Evolutionary conservation across 2,888 invertebrate species (phyloP).

Genomic region (Boloria selene): DNA sequence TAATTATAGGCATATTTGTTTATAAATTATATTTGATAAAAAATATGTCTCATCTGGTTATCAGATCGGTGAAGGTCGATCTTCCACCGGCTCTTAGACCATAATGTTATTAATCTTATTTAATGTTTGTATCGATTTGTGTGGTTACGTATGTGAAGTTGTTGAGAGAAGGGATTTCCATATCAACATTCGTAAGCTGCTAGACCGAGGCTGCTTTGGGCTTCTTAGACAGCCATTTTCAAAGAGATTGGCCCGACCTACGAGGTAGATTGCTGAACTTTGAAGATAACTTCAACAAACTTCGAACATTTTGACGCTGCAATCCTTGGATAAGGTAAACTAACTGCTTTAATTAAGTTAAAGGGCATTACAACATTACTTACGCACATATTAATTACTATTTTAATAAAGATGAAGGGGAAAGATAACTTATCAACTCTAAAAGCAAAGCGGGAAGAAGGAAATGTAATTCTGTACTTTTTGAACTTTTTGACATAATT

Average conservation of each 20-base stretch:
- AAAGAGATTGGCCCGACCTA: conserved; percentile 73
- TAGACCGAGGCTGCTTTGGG: conserved; percentile 64
- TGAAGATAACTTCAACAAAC: conserved; percentile 76
- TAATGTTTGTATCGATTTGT: neutral
- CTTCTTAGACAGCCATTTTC: conserved; percentile 77
- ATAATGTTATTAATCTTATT: neutral
- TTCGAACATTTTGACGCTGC: conserved; percentile 78
- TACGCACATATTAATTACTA: conserved; percentile 34
- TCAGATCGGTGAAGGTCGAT: too few species aligned
- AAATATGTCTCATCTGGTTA: too few species aligned
- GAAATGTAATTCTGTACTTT: too few species aligned
- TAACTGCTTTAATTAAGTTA: conserved; percentile 75
- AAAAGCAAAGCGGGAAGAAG: too few species aligned
- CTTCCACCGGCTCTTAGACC: too few species aligned
- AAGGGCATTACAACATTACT: conserved; percentile 46
- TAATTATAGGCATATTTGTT: too few species aligned
- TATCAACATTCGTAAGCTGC: conserved; percentile 62
- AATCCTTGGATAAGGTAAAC: conserved; percentile 78
- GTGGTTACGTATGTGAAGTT: conserved; percentile 1
- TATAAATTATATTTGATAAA: too few species aligned
- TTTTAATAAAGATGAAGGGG: conserved; percentile 16
- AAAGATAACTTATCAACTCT: neutral
- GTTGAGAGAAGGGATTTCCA: conserved; percentile 56
- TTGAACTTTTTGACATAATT: too few species aligned
- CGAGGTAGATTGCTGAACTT: conserved; percentile 78